Percentiles rank a stretch among this genome's conserved stretches.
These are phyloP conservation scores for Drosophila yakuba DNA, from an alignment of 1,140 invertebrate genomes.

Conservation along the genomic window DNA sequence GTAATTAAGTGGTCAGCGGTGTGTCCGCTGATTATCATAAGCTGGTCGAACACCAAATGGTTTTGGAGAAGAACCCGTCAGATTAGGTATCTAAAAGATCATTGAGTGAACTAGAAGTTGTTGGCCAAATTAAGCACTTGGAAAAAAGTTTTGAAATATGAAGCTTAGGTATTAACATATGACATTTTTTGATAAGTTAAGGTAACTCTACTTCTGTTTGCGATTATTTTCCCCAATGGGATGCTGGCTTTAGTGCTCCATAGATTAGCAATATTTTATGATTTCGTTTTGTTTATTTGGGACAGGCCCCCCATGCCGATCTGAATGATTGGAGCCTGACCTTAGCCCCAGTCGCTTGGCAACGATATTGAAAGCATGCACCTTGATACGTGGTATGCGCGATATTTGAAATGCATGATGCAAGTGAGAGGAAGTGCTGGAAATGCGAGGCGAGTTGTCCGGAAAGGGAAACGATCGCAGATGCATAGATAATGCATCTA, in stretches of 20 bases:
- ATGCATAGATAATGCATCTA: conserved; percentile 6
- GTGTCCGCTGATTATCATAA: conserved; percentile 16
- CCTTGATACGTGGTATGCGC: conserved; percentile 5
- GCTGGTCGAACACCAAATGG: background rate
- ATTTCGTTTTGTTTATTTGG: conserved; percentile 40
- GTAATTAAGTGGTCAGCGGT: conserved; percentile 29
- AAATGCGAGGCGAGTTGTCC: conserved; percentile 2
- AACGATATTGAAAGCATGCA: conserved; percentile 6
- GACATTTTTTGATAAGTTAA: too few relatives aligned
- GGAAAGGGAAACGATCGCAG: conserved; percentile 41
- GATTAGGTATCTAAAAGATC: too few relatives aligned
- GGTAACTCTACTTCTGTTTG: background rate
- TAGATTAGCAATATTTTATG: conserved; percentile 3
- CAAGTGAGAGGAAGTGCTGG: conserved; percentile 44
- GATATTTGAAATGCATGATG: conserved; percentile 23
- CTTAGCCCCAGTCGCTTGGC: conserved; percentile 22
- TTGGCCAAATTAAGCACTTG: too few relatives aligned
- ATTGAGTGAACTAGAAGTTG: too few relatives aligned
- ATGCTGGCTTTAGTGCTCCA: conserved; percentile 4
- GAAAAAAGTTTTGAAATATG: too few relatives aligned
- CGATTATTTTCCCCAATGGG: conserved; percentile 31
- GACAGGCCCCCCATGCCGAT: conserved; percentile 41
- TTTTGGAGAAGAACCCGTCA: background rate
- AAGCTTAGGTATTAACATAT: too few relatives aligned
- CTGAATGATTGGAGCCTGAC: conserved; percentile 27